A percentile compares a stretch with the other conserved stretches of the same genome.
These are phyloP conservation scores for Pseudomyrmex flavicornis DNA, from an alignment of 1,140 invertebrate species.

Conservation along the genomic window DNA sequence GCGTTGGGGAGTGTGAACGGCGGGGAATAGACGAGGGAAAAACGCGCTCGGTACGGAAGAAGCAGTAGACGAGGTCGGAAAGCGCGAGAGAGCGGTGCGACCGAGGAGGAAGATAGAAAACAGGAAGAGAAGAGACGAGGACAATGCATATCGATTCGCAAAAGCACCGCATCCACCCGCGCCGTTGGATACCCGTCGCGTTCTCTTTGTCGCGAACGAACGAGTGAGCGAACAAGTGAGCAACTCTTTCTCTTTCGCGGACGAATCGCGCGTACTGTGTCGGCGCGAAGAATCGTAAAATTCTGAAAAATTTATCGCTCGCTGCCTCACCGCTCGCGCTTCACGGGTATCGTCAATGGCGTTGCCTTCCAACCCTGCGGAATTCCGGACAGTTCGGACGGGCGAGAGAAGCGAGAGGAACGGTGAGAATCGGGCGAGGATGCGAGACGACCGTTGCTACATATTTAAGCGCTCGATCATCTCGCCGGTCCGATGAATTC, in stretches of 20 bases:
- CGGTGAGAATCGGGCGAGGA: slow-evolving; percentile 19
- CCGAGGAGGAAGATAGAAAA: slow-evolving; percentile 6
- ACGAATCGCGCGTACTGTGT: slow-evolving; percentile 69
- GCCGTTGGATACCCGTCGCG: slow-evolving; percentile 23
- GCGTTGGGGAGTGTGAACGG: slow-evolving; percentile 32
- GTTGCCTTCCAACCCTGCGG: slow-evolving; percentile 40
- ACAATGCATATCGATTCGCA: slow-evolving; percentile 62
- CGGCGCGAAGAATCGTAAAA: slow-evolving; percentile 70
- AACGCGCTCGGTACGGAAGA: slow-evolving; percentile 31
- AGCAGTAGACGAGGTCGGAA: slow-evolving; percentile 3
- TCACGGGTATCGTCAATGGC: slow-evolving; percentile 27
- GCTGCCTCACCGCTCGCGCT: slow-evolving; percentile 46
- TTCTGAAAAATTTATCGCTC: slow-evolving; percentile 74
- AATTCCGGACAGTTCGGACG: slow-evolving; percentile 57
- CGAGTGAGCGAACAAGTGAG: slow-evolving; percentile 45
- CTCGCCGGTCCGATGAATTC: slow-evolving; percentile 65
- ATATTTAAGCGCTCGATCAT: slow-evolving; percentile 75
- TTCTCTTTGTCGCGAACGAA: slow-evolving; percentile 31
- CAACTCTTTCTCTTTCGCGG: slow-evolving; percentile 53
- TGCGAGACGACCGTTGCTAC: slow-evolving; percentile 64
- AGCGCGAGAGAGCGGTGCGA: not conserved
- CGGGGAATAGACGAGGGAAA: slow-evolving; percentile 5
- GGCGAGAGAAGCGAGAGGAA: slow-evolving; percentile 4
- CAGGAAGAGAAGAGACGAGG: slow-evolving; percentile 25
- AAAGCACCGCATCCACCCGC: slow-evolving; percentile 22